A percentile compares a stretch with the other conserved stretches of the same genome.
Conservation (phyloP, 2,113 vertebrate genomes). For the Hippocampus barbouri region DNA sequence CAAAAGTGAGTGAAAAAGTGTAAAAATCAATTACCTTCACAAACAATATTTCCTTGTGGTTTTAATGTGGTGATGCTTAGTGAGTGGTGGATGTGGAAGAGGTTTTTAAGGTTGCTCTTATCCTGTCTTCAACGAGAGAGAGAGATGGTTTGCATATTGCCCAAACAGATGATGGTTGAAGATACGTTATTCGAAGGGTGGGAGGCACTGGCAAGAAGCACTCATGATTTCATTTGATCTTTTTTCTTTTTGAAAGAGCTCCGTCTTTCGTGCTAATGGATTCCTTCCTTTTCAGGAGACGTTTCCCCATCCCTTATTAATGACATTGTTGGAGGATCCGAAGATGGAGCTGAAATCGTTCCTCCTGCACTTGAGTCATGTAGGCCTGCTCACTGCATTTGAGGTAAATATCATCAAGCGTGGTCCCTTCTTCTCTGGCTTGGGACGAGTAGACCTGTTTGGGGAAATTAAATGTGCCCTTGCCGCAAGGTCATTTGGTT, state of each 20-base stretch:
- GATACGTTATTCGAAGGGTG: slow-evolving; percentile 66
- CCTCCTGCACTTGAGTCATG: slow-evolving; percentile 63
- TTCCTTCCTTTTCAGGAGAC: slow-evolving; percentile 71
- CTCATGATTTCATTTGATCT: slow-evolving; percentile 14
- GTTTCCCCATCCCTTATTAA: slow-evolving; percentile 63
- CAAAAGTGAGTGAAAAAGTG: slow-evolving; percentile 39
- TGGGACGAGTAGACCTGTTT: slow-evolving; percentile 17
- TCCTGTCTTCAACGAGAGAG: slow-evolving; percentile 72
- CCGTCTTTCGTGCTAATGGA: slow-evolving; percentile 58
- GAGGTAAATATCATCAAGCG: slow-evolving; percentile 77
- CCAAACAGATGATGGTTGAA: slow-evolving; percentile 69
- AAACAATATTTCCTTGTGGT: slow-evolving; percentile 53
- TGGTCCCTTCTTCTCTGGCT: slow-evolving; percentile 50
- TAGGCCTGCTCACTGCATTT: slow-evolving; percentile 76
- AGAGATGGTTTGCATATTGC: slow-evolving; percentile 65
- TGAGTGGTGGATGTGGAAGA: slow-evolving; percentile 58
- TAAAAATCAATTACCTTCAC: slow-evolving; percentile 68
- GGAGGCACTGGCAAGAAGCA: slow-evolving; percentile 48
- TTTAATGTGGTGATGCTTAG: slow-evolving; percentile 37
- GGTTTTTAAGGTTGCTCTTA: slow-evolving; percentile 53
- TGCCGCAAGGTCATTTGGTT: slow-evolving; percentile 69
- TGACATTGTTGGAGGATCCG: slow-evolving; percentile 70
- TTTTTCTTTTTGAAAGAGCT: slow-evolving; percentile 46
- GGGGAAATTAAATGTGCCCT: slow-evolving; percentile 56
- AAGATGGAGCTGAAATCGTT: slow-evolving; percentile 75